phyloP scores from a whole-genome alignment of 1,140 invertebrate species.

The Diabrotica undecimpunctata region DNA sequence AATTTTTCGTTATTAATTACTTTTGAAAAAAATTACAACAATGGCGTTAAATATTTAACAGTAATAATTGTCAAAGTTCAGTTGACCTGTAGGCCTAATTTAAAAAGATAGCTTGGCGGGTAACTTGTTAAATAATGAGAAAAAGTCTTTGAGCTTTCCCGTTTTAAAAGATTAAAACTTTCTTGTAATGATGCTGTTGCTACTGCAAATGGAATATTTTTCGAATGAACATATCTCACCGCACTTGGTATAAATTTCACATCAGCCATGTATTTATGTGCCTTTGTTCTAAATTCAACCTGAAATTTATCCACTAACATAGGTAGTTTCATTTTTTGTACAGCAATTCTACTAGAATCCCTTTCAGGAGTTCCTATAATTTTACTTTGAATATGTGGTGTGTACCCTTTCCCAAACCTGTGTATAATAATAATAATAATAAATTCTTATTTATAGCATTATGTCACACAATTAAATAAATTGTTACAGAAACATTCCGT shows the following conservation, averaged over 20 bases:
- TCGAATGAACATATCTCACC: constrained; percentile 73
- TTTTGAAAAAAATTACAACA: no score
- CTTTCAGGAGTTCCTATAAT: constrained; percentile 71
- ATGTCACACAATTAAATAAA: no score
- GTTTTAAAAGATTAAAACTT: constrained; percentile 78
- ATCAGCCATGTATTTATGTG: constrained; percentile 31
- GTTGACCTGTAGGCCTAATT: no score
- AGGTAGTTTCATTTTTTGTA: constrained; percentile 68
- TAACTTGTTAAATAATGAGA: constrained; percentile 75
- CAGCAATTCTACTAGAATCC: constrained; percentile 67
- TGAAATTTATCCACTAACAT: constrained; percentile 68
- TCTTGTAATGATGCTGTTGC: constrained; percentile 82
- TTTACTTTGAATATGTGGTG: constrained; percentile 66
- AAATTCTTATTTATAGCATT: no score
- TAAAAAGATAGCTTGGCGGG: no score
- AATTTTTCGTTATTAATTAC: no score
- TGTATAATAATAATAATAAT: no score
- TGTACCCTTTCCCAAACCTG: constrained; percentile 71
- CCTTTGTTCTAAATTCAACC: constrained; percentile 51
- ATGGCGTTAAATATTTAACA: no score
- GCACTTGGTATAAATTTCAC: constrained; percentile 57
- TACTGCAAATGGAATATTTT: constrained; percentile 79
- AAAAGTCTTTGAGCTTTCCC: constrained; percentile 67
- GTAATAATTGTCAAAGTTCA: no score
- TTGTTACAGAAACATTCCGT: no score